phyloP scores from a whole-genome alignment of 2,888 invertebrate genomes.

The Folsomia manolachei region DNA sequence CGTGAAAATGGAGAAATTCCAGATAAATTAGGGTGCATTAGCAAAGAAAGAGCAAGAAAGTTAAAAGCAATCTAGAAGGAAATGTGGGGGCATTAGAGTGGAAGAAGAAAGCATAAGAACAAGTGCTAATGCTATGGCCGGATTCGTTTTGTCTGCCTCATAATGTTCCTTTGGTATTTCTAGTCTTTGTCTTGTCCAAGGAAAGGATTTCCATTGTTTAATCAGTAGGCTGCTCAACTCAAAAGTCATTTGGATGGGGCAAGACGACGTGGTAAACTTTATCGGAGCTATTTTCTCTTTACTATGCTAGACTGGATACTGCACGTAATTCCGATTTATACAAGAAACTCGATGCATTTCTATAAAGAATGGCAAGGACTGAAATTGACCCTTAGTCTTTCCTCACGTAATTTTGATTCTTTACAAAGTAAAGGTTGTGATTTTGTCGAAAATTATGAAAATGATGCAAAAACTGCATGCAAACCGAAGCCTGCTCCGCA shows the following conservation, averaged over 20 bases:
- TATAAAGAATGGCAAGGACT: neutral
- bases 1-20: slow-evolving; percentile 16
- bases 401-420: neutral
- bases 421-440: neutral
- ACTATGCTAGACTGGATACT: too few species aligned
- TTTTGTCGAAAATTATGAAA: too few species aligned
- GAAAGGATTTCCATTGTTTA: too few species aligned
- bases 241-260: neutral
- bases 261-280: neutral
- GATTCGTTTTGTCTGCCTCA: neutral
- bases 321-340: neutral
- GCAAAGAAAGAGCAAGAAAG: slow-evolving; percentile 6
- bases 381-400: neutral
- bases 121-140: neutral
- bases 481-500: too few species aligned
- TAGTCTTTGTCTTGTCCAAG: too few species aligned
- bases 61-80: neutral
- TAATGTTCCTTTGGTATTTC: neutral
- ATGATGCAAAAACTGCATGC: too few species aligned
- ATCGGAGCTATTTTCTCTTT: neutral
- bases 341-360: too few species aligned
- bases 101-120: neutral
- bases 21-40: slow-evolving; percentile 17
- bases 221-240: neutral
- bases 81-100: neutral